Evolutionary conservation across 2,113 vertebrate species (phyloP).

Genomic region (Crotalus helleri): DNA sequence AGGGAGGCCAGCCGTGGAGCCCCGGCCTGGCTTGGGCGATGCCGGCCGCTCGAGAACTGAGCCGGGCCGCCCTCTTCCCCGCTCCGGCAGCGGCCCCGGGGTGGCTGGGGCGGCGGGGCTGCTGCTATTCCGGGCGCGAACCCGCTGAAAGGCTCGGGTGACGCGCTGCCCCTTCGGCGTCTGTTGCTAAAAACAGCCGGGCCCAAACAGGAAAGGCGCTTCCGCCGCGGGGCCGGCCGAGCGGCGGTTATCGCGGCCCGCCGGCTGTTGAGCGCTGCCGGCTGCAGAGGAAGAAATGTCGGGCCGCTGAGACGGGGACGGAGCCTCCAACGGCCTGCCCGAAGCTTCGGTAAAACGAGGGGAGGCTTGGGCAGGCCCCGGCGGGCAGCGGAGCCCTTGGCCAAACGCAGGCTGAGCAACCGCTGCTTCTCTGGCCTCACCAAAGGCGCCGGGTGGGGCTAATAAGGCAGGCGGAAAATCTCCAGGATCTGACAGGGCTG

Average conservation of each 20-base stretch:
- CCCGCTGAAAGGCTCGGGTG: not conserved
- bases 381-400: not conserved
- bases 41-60: too few species aligned
- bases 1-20: not conserved
- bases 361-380: too few species aligned
- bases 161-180: not conserved
- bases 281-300: not conserved
- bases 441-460: not conserved
- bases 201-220: not conserved
- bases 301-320: not conserved
- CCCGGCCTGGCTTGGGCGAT: not conserved
- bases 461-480: not conserved
- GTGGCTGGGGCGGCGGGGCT: not conserved
- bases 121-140: not conserved
- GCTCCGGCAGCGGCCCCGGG: too few species aligned
- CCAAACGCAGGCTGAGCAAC: not conserved
- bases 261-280: not conserved
- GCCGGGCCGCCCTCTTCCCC: not conserved
- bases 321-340: not conserved
- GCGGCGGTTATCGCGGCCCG: not conserved
- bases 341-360: too few species aligned
- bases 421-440: not conserved
- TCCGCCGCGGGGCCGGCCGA: not conserved
- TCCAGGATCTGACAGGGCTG: not conserved
- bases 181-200: not conserved